phyloP scores from a whole-genome alignment of 2,888 invertebrate genomes.

The Boloria selene region DNA sequence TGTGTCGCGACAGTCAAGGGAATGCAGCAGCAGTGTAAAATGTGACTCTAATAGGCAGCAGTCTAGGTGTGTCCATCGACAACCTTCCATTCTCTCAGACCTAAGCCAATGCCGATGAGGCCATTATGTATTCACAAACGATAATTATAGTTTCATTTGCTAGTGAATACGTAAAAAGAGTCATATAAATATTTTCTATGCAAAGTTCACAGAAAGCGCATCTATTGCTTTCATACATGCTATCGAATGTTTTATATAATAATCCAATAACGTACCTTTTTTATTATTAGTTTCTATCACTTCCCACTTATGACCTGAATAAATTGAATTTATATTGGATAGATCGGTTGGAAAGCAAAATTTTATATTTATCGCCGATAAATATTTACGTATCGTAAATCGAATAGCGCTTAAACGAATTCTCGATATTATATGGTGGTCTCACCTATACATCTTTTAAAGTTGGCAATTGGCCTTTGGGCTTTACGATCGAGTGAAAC shows the following conservation, averaged over 20 bases:
- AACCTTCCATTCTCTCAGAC: constrained; percentile 74
- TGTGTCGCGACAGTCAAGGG: constrained; percentile 58
- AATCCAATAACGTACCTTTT: constrained; percentile 16
- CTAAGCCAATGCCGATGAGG: constrained; percentile 68
- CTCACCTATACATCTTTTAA: constrained; percentile 46
- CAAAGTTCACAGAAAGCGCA: not conserved
- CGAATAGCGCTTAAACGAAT: constrained; percentile 45
- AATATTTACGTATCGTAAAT: constrained; percentile 63
- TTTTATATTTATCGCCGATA: constrained; percentile 52
- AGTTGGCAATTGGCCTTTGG: constrained; percentile 39
- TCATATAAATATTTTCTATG: constrained; percentile 5
- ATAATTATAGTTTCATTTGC: constrained; percentile 44
- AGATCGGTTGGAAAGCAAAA: constrained; percentile 48
- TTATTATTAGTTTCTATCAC: constrained; percentile 18
- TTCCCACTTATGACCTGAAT: constrained; percentile 36
- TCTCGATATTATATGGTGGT: constrained; percentile 46
- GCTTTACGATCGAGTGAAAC: constrained; percentile 47
- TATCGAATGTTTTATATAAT: not conserved
- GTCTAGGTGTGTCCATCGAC: constrained; percentile 68
- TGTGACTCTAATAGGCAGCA: constrained; percentile 54
- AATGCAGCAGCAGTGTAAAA: constrained; percentile 64
- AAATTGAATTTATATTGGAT: constrained; percentile 43
- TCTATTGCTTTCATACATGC: not conserved
- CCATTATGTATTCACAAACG: constrained; percentile 64
- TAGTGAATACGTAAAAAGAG: constrained; percentile 12